Conservation (phyloP, 2,797 vertebrate genomes). For the Telmatherina bonti region DNA sequence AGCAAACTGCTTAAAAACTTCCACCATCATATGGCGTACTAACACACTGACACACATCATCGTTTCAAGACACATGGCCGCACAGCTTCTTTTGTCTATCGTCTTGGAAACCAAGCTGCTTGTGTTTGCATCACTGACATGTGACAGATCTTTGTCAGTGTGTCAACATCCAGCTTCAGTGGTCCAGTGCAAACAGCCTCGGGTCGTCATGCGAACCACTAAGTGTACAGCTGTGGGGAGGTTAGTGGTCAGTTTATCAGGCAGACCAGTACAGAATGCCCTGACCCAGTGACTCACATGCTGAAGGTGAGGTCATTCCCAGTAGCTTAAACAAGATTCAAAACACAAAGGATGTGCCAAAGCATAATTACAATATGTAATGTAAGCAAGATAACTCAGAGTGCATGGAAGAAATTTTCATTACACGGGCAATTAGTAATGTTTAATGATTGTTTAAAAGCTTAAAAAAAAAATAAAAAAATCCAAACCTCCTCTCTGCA, state of each 20-base stretch:
- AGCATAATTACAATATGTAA: neutral
- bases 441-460: too few species aligned
- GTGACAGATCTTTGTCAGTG: conserved; percentile 58
- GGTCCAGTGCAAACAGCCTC: conserved; percentile 62
- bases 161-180: conserved; percentile 63
- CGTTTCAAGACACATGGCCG: conserved; percentile 24
- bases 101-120: conserved; percentile 46
- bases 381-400: too few species aligned
- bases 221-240: conserved; percentile 28
- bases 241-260: conserved; percentile 50
- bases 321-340: neutral
- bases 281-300: conserved; percentile 12
- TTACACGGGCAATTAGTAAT: too few species aligned
- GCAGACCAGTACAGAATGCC: conserved; percentile 36
- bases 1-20: neutral
- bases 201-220: conserved; percentile 57
- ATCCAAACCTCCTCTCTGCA: neutral
- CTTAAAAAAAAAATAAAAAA: neutral
- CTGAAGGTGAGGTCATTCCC: conserved; percentile 22
- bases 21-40: neutral
- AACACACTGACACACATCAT: conserved; percentile 24
- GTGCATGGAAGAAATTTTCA: neutral
- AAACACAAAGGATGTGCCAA: neutral
- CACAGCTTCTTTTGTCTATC: conserved; percentile 46
- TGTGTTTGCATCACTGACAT: conserved; percentile 50